Percentiles rank a stretch among this genome's conserved stretches.
These are phyloP conservation scores for Echinometra lucunter DNA, from an alignment of 53 echinoderm and acorn worm genomes.

Conservation along the genomic window DNA sequence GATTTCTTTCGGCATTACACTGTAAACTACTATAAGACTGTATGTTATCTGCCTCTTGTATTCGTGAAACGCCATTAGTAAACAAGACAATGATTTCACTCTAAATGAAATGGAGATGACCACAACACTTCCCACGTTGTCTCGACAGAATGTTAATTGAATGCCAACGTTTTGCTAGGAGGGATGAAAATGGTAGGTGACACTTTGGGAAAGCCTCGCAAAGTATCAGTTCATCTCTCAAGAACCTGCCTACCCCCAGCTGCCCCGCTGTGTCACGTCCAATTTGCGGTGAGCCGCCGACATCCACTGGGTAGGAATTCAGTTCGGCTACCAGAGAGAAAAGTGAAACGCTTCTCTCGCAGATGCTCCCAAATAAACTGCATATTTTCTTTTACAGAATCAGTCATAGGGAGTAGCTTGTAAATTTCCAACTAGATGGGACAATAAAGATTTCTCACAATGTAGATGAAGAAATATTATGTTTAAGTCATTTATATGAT, in stretches of 20 bases:
- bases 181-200: constrained; percentile 18
- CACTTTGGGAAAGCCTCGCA: constrained; percentile 20
- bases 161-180: constrained; percentile 16
- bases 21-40: not conserved
- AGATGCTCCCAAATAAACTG: constrained; percentile 9
- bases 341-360: constrained; percentile 7
- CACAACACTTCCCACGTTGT: constrained; percentile 46
- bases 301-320: not conserved
- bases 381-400: constrained; percentile 20
- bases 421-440: not conserved
- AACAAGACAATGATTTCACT: constrained; percentile 2
- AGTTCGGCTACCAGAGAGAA: not conserved
- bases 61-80: constrained; percentile 11
- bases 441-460: not conserved
- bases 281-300: constrained; percentile 47
- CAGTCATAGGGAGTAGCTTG: not conserved
- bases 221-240: constrained; percentile 22
- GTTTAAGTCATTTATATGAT: not conserved
- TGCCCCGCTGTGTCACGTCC: constrained; percentile 48
- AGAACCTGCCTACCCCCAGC: constrained; percentile 22
- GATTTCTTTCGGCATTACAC: not conserved
- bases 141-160: constrained; percentile 67
- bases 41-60: not conserved
- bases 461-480: not conserved
- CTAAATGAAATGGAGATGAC: not conserved